Base-by-base conservation (phyloP, 2,888 invertebrate species). In the Yponomeuta evonymella region DNA sequence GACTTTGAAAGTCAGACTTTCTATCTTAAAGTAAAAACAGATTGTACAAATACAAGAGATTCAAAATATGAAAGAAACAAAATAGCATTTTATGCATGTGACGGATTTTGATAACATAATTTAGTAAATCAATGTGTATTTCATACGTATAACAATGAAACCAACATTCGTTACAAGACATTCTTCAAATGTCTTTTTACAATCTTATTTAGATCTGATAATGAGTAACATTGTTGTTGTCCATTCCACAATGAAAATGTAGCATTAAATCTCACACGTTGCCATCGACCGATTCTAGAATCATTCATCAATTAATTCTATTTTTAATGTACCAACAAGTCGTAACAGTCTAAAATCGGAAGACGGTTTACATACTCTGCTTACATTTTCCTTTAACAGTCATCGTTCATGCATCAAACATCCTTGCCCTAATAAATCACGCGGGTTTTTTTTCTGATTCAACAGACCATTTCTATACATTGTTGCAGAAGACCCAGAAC, bases 61-160 rank as follows among this genome's bases (percentile, higher is more conserved):
- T 58, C 15, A 12, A 5, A 4, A 15, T 15, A 58, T 58, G 43
- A 8, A 58, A 43, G 12, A 48, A 67, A 67, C 67, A 67, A 67
- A 67, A 67, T 29, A 48, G 67, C 67, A 67, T 67, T 67, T 36
- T 10, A 67, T 67, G 67, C 67, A 0, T 65, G 33, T 36, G 65
- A 65, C 65, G 65, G 65, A 65, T 30, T 29, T 64, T 65, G 10
- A 12, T 0, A 58, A 58, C 12, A 58, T 12, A 15, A 58, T 58
- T 58, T 58, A 15, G 12, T 58, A 58, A 58, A 15, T 15, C 15
- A 58, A 15, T 15, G 15, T 15, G 15, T 58, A 58, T 15, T 43
- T 43, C 5, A 43, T 9, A 43, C 43, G 9, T 43, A 43, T 43
- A 43, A 43, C 43, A 43, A 43, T 36, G 2, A 36, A 36, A 36